Base-by-base conservation (phyloP, 1,140 invertebrate genomes). In the Ectropis grisescens region DNA sequence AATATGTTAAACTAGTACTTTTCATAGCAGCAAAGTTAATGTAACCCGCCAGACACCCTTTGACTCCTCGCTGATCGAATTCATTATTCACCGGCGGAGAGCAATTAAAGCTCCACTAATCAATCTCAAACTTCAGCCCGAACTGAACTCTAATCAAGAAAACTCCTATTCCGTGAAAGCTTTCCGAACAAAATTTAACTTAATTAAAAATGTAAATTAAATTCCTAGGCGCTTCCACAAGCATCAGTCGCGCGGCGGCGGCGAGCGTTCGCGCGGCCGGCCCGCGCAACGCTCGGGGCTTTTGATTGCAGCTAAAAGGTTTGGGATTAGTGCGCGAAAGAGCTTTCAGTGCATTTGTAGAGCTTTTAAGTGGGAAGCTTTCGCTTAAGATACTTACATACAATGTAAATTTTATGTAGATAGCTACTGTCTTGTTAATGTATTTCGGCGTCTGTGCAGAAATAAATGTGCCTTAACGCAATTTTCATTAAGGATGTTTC, bases 141-240 rank as follows among this genome's bases (percentile, higher is more conserved):
- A 69, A 58, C 66, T 78, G 69, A 81, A 78, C 76, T 81, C 72
- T 81, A 81, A 81, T 81, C 72, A 81, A 81, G 76, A 81, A 78
- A 81, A 81, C 72, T 81, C 72, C 62, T 69, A 76, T 74, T 70
- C 70, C 74, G 69, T 76, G 71, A 81, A 76, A 81, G 76, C 71
- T 78, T 76, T 76, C 60, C 61, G 72, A 81, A 81, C 76, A 81
- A 81, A 81, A 81, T 78, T 81, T 78, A 76, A 81, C 72, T 78
- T 78, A 81, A 81, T 79, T 81, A 81, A 81, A 81, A 81, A 81
- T 81, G 76, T 81, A 81, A 81, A 81, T 81, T 75, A 79, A 81
- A 81, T 81, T 81, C 74, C 69, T 79, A 69, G 71, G 62, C 69
- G 74, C 74, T 75, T 79, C 72, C 76, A 78, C 69, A 78, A 75